Evolutionary conservation across 2,888 invertebrate genomes (phyloP).

Genomic region (Prosopocoilus inquinatus): DNA sequence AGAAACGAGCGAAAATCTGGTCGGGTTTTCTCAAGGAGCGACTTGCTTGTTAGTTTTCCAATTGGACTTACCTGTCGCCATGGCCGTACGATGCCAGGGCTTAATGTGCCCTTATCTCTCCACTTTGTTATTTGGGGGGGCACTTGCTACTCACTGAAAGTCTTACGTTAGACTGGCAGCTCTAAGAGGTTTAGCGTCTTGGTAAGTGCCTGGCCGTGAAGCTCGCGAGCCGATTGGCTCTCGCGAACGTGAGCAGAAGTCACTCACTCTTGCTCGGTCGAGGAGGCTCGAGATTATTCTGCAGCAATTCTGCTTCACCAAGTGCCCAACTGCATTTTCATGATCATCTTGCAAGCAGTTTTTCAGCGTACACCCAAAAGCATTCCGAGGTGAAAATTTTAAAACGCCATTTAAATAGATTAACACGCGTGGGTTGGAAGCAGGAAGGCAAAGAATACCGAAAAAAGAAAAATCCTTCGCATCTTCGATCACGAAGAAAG

Average conservation of each 20-base stretch:
- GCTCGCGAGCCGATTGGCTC: conserved; percentile 26
- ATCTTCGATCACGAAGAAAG: too few species aligned
- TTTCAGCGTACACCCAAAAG: too few species aligned
- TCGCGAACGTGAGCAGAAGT: conserved; percentile 19
- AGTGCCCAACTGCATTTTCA: too few species aligned
- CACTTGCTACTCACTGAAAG: conserved; percentile 45
- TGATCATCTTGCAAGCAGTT: too few species aligned
- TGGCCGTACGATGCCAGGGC: conserved; percentile 46
- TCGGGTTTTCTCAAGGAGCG: background rate
- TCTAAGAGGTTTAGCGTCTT: conserved; percentile 37
- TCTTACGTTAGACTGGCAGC: conserved; percentile 45
- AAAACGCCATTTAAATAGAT: too few species aligned
- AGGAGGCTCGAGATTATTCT: conserved; percentile 1
- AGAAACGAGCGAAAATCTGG: background rate
- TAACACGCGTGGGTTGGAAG: too few species aligned
- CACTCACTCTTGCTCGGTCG: conserved; percentile 19
- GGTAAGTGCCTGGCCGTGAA: conserved; percentile 36
- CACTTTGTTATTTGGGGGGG: conserved; percentile 37
- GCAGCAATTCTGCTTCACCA: background rate
- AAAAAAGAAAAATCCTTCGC: too few species aligned
- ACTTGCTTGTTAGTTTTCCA: conserved; percentile 3
- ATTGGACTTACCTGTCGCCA: conserved; percentile 46
- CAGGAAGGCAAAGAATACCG: too few species aligned
- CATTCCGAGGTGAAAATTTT: too few species aligned
- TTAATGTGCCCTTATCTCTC: conserved; percentile 40